These are phyloP conservation scores for Cynodonichthys magdalenae DNA, from an alignment of 2,797 vertebrate species.

Conservation along the genomic window DNA sequence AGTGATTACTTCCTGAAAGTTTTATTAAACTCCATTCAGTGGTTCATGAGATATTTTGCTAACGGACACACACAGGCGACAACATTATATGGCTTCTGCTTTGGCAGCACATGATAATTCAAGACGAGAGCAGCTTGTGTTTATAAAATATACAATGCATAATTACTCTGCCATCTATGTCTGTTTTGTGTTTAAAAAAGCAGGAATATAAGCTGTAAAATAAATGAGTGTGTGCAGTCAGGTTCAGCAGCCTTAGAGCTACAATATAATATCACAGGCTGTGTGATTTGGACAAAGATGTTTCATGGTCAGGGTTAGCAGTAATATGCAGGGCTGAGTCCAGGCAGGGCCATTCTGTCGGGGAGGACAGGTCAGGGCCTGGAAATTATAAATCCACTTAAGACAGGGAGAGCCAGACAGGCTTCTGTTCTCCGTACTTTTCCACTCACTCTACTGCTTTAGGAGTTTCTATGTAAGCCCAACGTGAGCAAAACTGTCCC, in stretches of 20 bases:
- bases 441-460: slow-evolving; percentile 25
- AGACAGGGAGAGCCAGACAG: slow-evolving; percentile 48
- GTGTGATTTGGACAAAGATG: slow-evolving; percentile 45
- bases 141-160: neutral
- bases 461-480: neutral
- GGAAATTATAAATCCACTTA: slow-evolving; percentile 70
- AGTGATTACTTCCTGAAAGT: no score
- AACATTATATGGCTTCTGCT: no score
- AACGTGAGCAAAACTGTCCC: neutral
- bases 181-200: neutral
- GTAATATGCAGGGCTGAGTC: slow-evolving; percentile 61
- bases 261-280: slow-evolving; percentile 21
- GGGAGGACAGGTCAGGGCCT: slow-evolving; percentile 63
- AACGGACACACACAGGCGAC: no score
- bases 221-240: slow-evolving; percentile 19
- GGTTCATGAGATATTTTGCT: no score
- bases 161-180: neutral
- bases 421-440: slow-evolving; percentile 38
- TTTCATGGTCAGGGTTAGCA: slow-evolving; percentile 51
- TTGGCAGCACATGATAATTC: no score
- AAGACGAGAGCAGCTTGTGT: neutral
- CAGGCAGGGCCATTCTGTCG: slow-evolving; percentile 45
- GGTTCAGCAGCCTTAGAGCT: slow-evolving; percentile 13
- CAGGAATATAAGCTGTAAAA: neutral
- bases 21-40: no score